Evolutionary conservation across 1,140 invertebrate species (phyloP).

Genomic region (Chironomus tepperi): DNA sequence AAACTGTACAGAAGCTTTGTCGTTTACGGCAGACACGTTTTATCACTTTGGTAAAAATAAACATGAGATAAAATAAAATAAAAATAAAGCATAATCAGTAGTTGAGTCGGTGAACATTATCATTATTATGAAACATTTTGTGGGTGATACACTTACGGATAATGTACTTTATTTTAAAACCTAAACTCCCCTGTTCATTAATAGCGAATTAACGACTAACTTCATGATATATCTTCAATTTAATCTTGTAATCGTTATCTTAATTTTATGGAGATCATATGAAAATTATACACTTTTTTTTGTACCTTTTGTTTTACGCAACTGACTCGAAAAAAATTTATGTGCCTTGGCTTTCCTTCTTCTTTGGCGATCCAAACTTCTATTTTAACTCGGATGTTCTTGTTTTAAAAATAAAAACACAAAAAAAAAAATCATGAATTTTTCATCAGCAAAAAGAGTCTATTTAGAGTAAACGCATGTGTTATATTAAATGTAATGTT

Average conservation of each 20-base stretch:
- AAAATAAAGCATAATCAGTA: no score
- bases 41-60: no score
- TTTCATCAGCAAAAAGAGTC: neutral
- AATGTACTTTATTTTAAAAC: no score
- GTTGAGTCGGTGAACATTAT: no score
- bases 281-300: neutral
- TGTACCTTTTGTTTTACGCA: neutral
- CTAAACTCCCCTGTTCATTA: no score
- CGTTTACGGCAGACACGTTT: no score
- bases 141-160: no score
- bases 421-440: constrained; percentile 11
- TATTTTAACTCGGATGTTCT: neutral
- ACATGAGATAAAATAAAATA: no score
- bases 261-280: constrained; percentile 16
- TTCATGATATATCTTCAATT: neutral
- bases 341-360: neutral
- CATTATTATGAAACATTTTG: no score
- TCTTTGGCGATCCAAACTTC: neutral
- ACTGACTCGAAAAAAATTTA: constrained; percentile 9
- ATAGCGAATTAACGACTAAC: no score
- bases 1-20: no score
- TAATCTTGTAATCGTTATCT: constrained; percentile 20
- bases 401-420: neutral
- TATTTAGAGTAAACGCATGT: neutral
- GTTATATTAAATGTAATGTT: neutral